Percentiles rank a stretch among this genome's conserved stretches.
phyloP scores from a whole-genome alignment of 2,797 vertebrate genomes.

The Staurois parvus region DNA sequence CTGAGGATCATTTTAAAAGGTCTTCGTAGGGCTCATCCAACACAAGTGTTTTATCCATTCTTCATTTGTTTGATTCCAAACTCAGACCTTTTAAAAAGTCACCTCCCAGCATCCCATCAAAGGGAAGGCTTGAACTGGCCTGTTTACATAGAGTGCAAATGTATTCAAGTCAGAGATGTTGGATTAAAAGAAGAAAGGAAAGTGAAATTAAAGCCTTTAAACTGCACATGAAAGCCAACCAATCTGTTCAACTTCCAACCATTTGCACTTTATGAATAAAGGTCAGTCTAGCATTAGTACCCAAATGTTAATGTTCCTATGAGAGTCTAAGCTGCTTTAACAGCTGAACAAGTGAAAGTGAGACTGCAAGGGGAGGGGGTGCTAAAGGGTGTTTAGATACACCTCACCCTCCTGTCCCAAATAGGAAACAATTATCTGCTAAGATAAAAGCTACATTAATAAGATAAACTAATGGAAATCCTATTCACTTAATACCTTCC shows the following conservation, averaged over 20 bases:
- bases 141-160: constrained; percentile 88
- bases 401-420: constrained; percentile 73
- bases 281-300: constrained; percentile 82
- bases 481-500: not conserved
- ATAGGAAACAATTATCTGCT: constrained; percentile 55
- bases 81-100: constrained; percentile 76
- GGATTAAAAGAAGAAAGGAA: constrained; percentile 86
- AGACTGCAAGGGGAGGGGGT: constrained; percentile 59
- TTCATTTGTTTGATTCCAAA: constrained; percentile 80
- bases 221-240: constrained; percentile 83
- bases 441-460: not conserved
- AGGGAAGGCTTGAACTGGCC: constrained; percentile 73
- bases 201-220: constrained; percentile 84
- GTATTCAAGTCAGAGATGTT: constrained; percentile 83
- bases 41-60: constrained; percentile 74
- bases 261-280: constrained; percentile 84
- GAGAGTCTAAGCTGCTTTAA: constrained; percentile 84
- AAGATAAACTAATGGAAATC: constrained; percentile 47
- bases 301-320: constrained; percentile 85
- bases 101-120: constrained; percentile 73
- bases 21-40: constrained; percentile 69
- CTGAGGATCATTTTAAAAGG: constrained; percentile 57
- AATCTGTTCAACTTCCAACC: constrained; percentile 84
- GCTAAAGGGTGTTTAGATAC: constrained; percentile 64
- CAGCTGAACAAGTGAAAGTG: constrained; percentile 83